Conservation (phyloP, 2,888 invertebrate species). For the Platynereis dumerilii region DNA sequence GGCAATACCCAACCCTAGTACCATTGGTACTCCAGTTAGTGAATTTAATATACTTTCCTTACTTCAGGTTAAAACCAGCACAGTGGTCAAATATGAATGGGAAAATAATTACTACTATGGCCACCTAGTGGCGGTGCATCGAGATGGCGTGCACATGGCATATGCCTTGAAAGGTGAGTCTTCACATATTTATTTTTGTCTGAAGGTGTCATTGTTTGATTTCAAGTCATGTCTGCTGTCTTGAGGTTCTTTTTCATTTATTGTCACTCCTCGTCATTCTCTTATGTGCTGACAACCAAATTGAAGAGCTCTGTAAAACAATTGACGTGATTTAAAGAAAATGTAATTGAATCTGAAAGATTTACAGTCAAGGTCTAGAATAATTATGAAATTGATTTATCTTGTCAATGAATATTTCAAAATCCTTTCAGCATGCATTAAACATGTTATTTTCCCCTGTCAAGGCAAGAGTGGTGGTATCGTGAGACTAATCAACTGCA, state of each 20-base stretch:
- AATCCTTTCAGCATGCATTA: not conserved
- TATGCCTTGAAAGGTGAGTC: conserved; percentile 86
- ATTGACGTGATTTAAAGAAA: no score
- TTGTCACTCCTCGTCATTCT: no score
- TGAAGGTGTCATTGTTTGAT: not conserved
- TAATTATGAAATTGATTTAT: no score
- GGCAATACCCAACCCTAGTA: no score
- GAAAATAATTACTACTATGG: conserved; percentile 87
- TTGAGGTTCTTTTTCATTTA: no score
- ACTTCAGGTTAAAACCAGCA: conserved; percentile 80
- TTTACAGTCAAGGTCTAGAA: no score
- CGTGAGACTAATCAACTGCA: conserved; percentile 83
- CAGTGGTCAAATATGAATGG: conserved; percentile 92
- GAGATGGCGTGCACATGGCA: conserved; percentile 83
- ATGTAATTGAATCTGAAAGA: no score
- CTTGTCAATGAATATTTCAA: not conserved
- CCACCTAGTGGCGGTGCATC: conserved; percentile 86
- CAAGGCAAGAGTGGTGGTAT: conserved; percentile 66
- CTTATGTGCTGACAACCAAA: no score
- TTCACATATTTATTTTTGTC: conserved; percentile 1
- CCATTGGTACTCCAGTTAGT: no score
- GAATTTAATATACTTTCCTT: not conserved
- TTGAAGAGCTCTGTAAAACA: no score
- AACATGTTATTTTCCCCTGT: not conserved
- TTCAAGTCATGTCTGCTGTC: no score